Evolutionary conservation across 2,888 invertebrate species (phyloP).

Genomic region (Tinea trinotella): DNA sequence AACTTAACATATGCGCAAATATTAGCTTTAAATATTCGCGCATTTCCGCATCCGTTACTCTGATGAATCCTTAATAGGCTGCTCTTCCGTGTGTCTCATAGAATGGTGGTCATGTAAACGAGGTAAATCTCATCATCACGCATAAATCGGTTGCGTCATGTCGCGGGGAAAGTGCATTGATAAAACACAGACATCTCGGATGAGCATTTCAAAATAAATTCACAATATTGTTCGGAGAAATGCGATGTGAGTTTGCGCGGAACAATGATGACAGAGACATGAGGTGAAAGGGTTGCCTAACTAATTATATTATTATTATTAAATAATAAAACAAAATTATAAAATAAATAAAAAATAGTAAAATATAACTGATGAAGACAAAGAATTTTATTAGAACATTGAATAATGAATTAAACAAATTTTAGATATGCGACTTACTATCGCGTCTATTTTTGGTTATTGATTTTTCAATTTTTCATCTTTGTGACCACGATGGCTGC

Average conservation of each 20-base stretch:
- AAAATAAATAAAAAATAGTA: not conserved
- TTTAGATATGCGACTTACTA: too few relatives aligned
- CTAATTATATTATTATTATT: not conserved
- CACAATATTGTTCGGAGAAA: conserved; percentile 17
- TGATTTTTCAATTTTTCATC: too few relatives aligned
- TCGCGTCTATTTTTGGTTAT: too few relatives aligned
- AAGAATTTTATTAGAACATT: not conserved
- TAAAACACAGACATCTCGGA: conserved; percentile 7
- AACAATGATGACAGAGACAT: conserved; percentile 1
- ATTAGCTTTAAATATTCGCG: too few relatives aligned
- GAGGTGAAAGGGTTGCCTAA: conserved; percentile 19
- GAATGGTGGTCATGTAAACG: conserved; percentile 42
- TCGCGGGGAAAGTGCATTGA: conserved; percentile 50
- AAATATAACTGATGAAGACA: not conserved
- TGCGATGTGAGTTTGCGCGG: not conserved
- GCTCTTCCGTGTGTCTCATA: conserved; percentile 36
- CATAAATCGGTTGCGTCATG: conserved; percentile 43
- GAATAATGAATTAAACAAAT: too few relatives aligned
- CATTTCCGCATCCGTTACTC: conserved; percentile 17
- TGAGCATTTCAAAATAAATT: conserved; percentile 12
- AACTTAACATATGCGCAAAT: not conserved
- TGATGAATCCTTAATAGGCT: conserved; percentile 36
- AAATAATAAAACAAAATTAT: not conserved
- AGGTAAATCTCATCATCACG: conserved; percentile 46
- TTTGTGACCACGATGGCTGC: too few relatives aligned